phyloP scores from a whole-genome alignment of 2,888 invertebrate species.

The Pristionchus arcanus region DNA sequence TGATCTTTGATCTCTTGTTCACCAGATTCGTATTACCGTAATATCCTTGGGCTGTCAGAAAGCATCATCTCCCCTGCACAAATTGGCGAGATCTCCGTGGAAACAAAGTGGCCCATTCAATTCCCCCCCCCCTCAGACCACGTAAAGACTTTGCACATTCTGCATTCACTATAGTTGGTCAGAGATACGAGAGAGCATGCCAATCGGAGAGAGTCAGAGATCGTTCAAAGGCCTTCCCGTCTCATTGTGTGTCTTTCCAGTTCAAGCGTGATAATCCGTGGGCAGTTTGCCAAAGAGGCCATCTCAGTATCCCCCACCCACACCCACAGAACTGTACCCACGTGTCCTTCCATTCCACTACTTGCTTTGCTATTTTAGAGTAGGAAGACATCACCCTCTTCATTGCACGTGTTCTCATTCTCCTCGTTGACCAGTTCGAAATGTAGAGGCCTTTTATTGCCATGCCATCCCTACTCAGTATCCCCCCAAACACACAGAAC shows the following conservation, averaged over 20 bases:
- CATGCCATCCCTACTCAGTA: too few species aligned
- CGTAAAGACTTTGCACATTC: background rate
- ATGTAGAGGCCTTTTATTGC: too few species aligned
- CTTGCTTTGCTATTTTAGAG: too few species aligned
- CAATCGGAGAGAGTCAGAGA: background rate
- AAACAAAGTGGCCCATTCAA: too few species aligned
- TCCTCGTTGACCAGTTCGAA: background rate
- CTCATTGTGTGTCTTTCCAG: conserved; percentile 29
- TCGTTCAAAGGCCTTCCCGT: background rate
- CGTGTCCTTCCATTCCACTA: too few species aligned
- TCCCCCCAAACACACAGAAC: too few species aligned
- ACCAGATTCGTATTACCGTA: background rate
- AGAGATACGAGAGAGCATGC: background rate
- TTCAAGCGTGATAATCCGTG: conserved; percentile 41
- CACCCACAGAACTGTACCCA: background rate
- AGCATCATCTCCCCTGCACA: background rate
- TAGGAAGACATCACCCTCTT: too few species aligned
- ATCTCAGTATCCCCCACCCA: background rate
- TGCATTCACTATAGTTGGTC: background rate
- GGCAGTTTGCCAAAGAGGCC: conserved; percentile 20
- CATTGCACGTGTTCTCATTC: background rate
- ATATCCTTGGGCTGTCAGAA: background rate
- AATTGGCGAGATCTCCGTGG: too few species aligned
- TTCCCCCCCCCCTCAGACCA: background rate
- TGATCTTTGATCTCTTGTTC: background rate